phyloP scores from a whole-genome alignment of 1,140 invertebrate species.

The Zaprionus ghesquierei region DNA sequence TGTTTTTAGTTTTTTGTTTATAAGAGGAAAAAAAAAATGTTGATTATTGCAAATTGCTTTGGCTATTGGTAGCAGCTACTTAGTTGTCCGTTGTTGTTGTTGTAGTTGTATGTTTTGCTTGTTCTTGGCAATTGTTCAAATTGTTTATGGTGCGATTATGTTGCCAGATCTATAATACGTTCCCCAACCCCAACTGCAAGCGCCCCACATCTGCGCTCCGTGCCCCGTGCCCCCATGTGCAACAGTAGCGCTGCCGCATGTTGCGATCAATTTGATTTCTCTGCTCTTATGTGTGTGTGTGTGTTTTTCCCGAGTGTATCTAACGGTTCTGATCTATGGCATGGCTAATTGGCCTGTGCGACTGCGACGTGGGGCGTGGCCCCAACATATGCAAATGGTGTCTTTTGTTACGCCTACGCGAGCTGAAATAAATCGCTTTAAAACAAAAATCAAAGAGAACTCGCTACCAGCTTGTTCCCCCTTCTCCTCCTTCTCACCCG shows the following conservation, averaged over 20 bases:
- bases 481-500: background rate
- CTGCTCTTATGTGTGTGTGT: background rate
- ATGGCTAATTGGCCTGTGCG: conserved; percentile 71
- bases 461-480: background rate
- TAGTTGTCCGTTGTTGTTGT: conserved; percentile 62
- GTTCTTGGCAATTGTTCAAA: conserved; percentile 77
- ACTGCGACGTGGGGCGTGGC: background rate
- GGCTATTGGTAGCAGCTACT: conserved; percentile 79
- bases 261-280: conserved; percentile 41
- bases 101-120: conserved; percentile 41
- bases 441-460: conserved; percentile 4
- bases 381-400: conserved; percentile 66
- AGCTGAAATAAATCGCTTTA: conserved; percentile 19
- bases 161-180: conserved; percentile 26
- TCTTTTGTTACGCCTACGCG: conserved; percentile 74
- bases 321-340: conserved; percentile 69
- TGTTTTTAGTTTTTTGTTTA: conserved; percentile 52
- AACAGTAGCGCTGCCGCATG: background rate
- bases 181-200: conserved; percentile 3
- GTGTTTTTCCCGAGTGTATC: conserved; percentile 24
- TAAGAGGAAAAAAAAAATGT: conserved; percentile 72
- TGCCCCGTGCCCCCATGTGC: background rate
- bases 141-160: conserved; percentile 56
- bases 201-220: background rate
- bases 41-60: conserved; percentile 81